phyloP scores from a whole-genome alignment of 1,140 invertebrate genomes.

The Bombus waltoni region DNA sequence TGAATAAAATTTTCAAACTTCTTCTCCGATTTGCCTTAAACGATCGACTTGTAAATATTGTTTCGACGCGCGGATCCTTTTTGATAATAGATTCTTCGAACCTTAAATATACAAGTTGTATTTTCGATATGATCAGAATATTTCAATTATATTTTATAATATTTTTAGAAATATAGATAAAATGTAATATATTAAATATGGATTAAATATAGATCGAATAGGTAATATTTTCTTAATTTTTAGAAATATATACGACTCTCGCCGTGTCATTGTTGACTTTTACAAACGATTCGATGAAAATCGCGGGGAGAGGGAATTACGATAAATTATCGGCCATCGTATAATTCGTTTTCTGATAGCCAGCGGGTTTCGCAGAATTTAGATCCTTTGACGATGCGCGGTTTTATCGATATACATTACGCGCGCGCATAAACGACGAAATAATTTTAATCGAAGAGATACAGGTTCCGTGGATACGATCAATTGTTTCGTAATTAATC shows the following conservation, averaged over 20 bases:
- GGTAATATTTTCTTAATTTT: no score
- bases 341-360: not conserved
- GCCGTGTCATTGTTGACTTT: not conserved
- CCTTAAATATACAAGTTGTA: not conserved
- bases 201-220: no score
- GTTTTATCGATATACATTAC: not conserved
- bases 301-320: no score
- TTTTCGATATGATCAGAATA: not conserved
- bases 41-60: no score
- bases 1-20: no score
- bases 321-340: not conserved
- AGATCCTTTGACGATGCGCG: not conserved
- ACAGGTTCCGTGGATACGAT: not conserved
- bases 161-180: no score
- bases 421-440: not conserved
- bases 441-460: constrained; percentile 18
- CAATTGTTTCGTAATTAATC: constrained; percentile 40
- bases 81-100: no score
- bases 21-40: no score
- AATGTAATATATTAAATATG: no score
- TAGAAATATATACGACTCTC: no score
- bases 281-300: not conserved
- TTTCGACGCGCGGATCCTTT: no score
- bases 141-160: no score
- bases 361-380: not conserved